These are phyloP conservation scores for Papilio dardanus DNA, from an alignment of 1,140 invertebrate species.

Conservation along the genomic window DNA sequence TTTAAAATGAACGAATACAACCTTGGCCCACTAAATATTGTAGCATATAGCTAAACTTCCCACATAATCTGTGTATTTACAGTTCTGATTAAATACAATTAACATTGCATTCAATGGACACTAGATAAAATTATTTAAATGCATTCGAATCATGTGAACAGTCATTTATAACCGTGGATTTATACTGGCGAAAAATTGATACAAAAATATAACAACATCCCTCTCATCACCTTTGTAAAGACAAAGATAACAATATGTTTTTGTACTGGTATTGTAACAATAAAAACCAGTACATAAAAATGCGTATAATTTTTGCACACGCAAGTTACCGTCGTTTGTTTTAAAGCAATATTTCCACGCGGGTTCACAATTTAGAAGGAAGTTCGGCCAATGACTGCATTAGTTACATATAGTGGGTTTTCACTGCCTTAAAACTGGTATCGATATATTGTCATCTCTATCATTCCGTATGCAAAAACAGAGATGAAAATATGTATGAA, in stretches of 20 bases:
- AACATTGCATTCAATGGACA: not conserved
- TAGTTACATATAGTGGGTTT: not conserved
- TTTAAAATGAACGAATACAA: no score
- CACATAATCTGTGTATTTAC: not conserved
- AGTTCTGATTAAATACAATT: not conserved
- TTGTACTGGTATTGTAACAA: not conserved
- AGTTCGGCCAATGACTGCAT: slow-evolving; percentile 19
- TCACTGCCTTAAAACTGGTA: no score
- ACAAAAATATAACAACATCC: not conserved
- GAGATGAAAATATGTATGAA: no score
- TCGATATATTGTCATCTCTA: no score
- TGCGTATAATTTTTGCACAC: not conserved
- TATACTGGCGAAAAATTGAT: not conserved
- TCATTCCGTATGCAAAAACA: no score
- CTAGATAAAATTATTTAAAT: not conserved
- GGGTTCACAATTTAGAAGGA: slow-evolving; percentile 8
- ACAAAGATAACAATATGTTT: not conserved
- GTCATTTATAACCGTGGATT: not conserved
- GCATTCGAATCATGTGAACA: not conserved
- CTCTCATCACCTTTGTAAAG: not conserved
- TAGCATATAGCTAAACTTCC: no score
- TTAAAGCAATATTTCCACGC: slow-evolving; percentile 21
- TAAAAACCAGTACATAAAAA: not conserved
- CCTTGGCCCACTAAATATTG: no score
- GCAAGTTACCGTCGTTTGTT: not conserved